Percentiles rank a stretch among this genome's conserved stretches.
phyloP scores from a whole-genome alignment of 2,113 vertebrate species.

The Entelurus aequoreus region DNA sequence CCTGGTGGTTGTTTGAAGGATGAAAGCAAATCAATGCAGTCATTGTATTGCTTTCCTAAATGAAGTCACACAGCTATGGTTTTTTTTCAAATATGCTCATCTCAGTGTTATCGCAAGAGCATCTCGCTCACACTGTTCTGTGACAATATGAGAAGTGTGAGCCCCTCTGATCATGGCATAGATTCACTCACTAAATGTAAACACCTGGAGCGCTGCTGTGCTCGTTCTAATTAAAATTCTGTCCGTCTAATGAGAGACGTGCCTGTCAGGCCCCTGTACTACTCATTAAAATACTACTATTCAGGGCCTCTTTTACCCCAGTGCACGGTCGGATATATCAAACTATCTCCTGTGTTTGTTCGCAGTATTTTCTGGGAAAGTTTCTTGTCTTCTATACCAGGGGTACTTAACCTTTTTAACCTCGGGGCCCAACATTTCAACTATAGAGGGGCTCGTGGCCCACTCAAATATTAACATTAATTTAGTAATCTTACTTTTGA shows the following conservation, averaged over 20 bases:
- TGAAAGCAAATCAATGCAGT: constrained; percentile 7
- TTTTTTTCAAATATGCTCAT: not conserved
- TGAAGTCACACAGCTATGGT: constrained; percentile 5
- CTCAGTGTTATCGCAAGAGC: not conserved
- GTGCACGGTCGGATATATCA: constrained; percentile 40
- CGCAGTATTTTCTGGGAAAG: constrained; percentile 38
- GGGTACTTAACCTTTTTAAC: too few relatives aligned
- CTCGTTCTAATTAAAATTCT: constrained; percentile 66
- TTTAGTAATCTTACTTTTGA: too few relatives aligned
- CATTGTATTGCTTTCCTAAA: constrained; percentile 1
- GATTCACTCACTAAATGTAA: constrained; percentile 56
- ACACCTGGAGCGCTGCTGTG: constrained; percentile 60
- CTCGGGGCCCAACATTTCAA: too few relatives aligned
- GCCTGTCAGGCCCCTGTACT: constrained; percentile 56
- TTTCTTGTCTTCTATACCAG: constrained; percentile 27
- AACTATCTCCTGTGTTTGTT: constrained; percentile 40
- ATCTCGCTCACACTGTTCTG: constrained; percentile 24
- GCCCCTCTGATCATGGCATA: constrained; percentile 53
- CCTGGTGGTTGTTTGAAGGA: not conserved
- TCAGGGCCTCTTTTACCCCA: constrained; percentile 54
- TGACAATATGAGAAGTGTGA: constrained; percentile 36
- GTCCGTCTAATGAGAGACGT: constrained; percentile 66
- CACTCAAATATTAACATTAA: too few relatives aligned
- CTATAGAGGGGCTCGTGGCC: too few relatives aligned
- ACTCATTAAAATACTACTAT: constrained; percentile 66